These are phyloP conservation scores for Hetaerina americana DNA, from an alignment of 1,140 invertebrate genomes.

Conservation along the genomic window DNA sequence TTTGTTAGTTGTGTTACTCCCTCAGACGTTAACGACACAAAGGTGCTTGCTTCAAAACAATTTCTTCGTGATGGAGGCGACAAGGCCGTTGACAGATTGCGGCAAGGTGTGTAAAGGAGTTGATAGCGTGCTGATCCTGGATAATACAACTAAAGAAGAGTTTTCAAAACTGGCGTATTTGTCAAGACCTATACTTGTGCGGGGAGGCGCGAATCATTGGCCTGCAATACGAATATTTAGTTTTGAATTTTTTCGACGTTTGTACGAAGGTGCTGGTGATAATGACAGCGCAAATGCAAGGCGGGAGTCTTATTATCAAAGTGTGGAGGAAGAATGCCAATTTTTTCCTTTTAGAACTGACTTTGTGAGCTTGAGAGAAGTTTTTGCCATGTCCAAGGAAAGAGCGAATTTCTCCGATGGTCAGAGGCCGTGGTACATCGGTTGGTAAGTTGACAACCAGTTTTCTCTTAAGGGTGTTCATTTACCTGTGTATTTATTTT, in stretches of 20 bases:
- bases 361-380: constrained; percentile 59
- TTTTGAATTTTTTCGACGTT: constrained; percentile 58
- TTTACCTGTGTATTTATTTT: too few species aligned
- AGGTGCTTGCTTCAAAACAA: constrained; percentile 67
- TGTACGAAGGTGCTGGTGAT: constrained; percentile 52
- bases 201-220: constrained; percentile 63
- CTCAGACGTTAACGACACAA: neutral
- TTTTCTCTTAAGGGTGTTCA: too few species aligned
- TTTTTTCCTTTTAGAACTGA: constrained; percentile 83
- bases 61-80: constrained; percentile 72
- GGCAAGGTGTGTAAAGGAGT: constrained; percentile 47
- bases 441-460: constrained; percentile 75
- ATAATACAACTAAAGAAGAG: constrained; percentile 48
- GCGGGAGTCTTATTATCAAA: constrained; percentile 32
- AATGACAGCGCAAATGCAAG: constrained; percentile 21
- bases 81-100: constrained; percentile 68
- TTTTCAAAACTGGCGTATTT: constrained; percentile 59
- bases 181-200: constrained; percentile 66
- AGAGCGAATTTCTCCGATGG: constrained; percentile 46
- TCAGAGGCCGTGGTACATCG: constrained; percentile 74
- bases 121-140: constrained; percentile 40
- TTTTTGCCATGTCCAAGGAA: constrained; percentile 58
- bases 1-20: neutral
- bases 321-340: constrained; percentile 64
- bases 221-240: constrained; percentile 54